Base-by-base conservation (phyloP, 2,797 vertebrate species). In the Cossypha heuglini region DNA sequence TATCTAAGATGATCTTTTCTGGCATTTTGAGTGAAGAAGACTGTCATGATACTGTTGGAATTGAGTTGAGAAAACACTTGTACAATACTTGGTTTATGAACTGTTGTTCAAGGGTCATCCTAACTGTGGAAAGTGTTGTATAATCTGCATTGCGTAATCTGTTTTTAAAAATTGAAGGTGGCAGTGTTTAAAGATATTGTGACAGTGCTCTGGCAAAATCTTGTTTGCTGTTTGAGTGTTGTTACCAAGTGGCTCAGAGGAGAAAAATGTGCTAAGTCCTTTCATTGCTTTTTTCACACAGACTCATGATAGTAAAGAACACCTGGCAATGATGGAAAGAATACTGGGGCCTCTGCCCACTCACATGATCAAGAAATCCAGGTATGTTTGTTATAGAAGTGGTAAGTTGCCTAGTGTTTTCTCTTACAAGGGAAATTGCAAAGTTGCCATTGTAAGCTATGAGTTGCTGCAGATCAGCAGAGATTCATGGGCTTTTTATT, bases 231-330 rank as follows among this genome's bases (percentile, higher is more conserved):
- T 28, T 31, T 48, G 13, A 42, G 6, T 31, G 52, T 13, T 72
- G 21, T 48, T 77, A 46, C 19, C 17, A 77, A 42, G 46, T 43
- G 35, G 9, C 40, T 74, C 33, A 52, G 55, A 63, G 26, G 31
- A 83, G 64, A 57, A 63, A 59, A 66, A 57, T 10, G 25, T 63
- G 6, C 0, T n/a, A 19, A 93, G 31, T 28, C 29, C 3, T 19
- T 52, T 66, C 14, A 14, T 64, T 76, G 35, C 42, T 96, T 52
- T 86, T 79, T 98, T 87, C 67, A 38, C 37, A 11, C 84, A 99
- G 99, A 99, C 99, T 1, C 99, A 99, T 66, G 99, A 99, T 93
- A 99, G 99, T 95, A 99, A 99, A 95, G 99, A 99, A 84, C 99
- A 99, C 90, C 97, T 99, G 54, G 99, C 99, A 77, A 99, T 99